Evolutionary conservation across 2,888 invertebrate species (phyloP).

Genomic region (Acleris cristana): DNA sequence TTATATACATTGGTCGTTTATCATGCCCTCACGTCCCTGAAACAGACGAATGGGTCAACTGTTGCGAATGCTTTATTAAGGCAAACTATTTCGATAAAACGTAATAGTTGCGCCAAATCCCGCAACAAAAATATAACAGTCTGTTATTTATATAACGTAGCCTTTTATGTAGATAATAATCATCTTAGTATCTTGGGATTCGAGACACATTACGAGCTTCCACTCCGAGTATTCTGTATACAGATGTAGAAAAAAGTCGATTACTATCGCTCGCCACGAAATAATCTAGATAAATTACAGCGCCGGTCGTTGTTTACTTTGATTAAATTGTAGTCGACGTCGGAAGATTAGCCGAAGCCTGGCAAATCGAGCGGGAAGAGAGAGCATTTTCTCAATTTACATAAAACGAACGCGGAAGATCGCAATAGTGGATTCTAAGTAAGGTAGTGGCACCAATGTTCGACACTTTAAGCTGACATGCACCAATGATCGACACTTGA

Average conservation of each 20-base stretch:
- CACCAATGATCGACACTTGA: no score
- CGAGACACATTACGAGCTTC: conserved; percentile 63
- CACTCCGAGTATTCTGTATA: conserved; percentile 53
- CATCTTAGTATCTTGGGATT: conserved; percentile 64
- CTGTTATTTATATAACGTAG: conserved; percentile 55
- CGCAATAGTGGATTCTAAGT: conserved; percentile 54
- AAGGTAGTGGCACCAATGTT: no score
- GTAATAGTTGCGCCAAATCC: conserved; percentile 52
- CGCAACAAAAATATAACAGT: conserved; percentile 52
- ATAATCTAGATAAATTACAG: conserved; percentile 83
- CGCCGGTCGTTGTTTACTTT: conserved; percentile 79
- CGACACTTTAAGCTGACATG: no score
- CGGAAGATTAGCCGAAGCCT: conserved; percentile 80
- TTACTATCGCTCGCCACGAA: conserved; percentile 79
- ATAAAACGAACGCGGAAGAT: conserved; percentile 74
- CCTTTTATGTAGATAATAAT: conserved; percentile 69
- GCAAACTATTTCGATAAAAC: conserved; percentile 50
- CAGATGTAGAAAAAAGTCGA: conserved; percentile 76
- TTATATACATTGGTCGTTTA: conserved; percentile 59
- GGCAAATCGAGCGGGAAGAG: conserved; percentile 79
- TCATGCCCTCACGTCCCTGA: conserved; percentile 54
- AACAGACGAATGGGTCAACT: conserved; percentile 64
- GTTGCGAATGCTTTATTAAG: conserved; percentile 63
- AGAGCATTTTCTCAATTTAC: conserved; percentile 78
- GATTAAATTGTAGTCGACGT: conserved; percentile 83